These are phyloP conservation scores for Entelurus aequoreus DNA, from an alignment of 2,113 vertebrate species.

Conservation along the genomic window DNA sequence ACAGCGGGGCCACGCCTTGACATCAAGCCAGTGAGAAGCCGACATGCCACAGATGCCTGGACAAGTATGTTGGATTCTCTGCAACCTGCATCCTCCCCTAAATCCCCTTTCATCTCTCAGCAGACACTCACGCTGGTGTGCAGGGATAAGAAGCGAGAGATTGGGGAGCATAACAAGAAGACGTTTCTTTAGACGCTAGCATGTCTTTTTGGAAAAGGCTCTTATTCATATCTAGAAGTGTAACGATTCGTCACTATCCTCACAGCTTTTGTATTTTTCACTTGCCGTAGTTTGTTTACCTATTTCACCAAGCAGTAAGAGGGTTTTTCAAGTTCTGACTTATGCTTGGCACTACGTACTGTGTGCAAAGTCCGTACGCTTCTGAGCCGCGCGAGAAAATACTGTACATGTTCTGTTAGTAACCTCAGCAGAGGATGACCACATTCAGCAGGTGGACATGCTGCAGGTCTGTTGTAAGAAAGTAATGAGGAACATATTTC, in stretches of 20 bases:
- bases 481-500: constrained; percentile 18
- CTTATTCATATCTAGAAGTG: neutral
- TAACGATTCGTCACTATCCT: too few relatives aligned
- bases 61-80: constrained; percentile 60
- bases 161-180: constrained; percentile 25
- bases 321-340: too few relatives aligned
- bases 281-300: too few relatives aligned
- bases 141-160: constrained; percentile 14
- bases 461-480: constrained; percentile 19
- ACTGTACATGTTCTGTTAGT: too few relatives aligned
- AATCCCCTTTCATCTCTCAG: constrained; percentile 16
- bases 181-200: constrained; percentile 15
- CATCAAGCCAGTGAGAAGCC: constrained; percentile 55
- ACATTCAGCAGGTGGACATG: constrained; percentile 48
- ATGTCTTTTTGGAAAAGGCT: constrained; percentile 11
- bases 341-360: too few relatives aligned
- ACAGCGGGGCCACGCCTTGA: constrained; percentile 51
- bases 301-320: too few relatives aligned
- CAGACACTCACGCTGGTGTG: constrained; percentile 5
- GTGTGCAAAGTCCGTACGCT: too few relatives aligned
- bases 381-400: too few relatives aligned
- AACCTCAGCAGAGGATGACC: constrained; percentile 27
- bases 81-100: constrained; percentile 31
- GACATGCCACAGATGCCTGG: constrained; percentile 62
- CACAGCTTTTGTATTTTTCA: too few relatives aligned